phyloP scores from a whole-genome alignment of 2,797 vertebrate genomes.

The Halcyon badia region DNA sequence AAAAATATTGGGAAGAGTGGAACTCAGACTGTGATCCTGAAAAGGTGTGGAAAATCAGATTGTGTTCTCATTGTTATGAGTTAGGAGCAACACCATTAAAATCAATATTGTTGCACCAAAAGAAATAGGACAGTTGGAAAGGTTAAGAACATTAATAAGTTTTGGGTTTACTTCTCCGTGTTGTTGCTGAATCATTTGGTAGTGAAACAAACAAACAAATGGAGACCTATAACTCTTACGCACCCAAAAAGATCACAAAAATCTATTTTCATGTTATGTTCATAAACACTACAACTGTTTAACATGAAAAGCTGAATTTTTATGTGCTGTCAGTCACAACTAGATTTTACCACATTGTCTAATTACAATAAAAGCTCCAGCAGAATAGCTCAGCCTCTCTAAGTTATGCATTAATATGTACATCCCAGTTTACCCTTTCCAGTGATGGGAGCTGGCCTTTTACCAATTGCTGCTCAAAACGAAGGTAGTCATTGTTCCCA shows the following conservation, averaged over 20 bases:
- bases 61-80: background rate
- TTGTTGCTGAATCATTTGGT: background rate
- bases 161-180: background rate
- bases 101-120: background rate
- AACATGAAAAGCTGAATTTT: background rate
- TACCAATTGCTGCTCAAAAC: background rate
- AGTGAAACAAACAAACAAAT: background rate
- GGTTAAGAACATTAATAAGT: background rate
- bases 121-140: background rate
- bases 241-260: background rate
- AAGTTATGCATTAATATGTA: background rate
- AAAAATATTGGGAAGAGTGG: background rate
- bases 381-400: background rate
- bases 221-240: background rate
- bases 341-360: background rate
- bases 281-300: background rate
- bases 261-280: background rate
- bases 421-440: background rate
- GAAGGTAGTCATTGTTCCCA: background rate
- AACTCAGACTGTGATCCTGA: background rate
- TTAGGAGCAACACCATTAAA: background rate
- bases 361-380: background rate
- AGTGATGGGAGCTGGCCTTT: background rate
- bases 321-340: background rate
- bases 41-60: background rate